Percentiles rank a stretch among this genome's conserved stretches.
phyloP scores from a whole-genome alignment of 1,140 invertebrate genomes.

The Drosophila persimilis region DNA sequence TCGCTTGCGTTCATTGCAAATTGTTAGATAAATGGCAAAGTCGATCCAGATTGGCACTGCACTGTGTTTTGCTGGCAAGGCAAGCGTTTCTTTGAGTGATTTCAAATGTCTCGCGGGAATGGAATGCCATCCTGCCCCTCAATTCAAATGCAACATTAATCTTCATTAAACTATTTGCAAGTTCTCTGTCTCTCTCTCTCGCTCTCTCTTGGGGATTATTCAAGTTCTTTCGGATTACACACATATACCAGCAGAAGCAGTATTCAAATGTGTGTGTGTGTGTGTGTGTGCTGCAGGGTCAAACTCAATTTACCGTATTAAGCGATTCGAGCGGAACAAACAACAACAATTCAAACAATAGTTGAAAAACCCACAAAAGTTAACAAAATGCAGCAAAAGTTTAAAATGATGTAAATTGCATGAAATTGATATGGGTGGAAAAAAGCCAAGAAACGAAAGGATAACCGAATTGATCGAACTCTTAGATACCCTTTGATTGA shows the following conservation, averaged over 20 bases:
- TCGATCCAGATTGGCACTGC: constrained; percentile 54
- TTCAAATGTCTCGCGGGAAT: constrained; percentile 27
- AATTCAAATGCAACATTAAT: constrained; percentile 61
- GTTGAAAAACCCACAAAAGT: constrained; percentile 37
- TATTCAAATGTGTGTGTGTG: constrained; percentile 7
- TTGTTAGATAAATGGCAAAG: constrained; percentile 70
- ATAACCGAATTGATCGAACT: too few species aligned
- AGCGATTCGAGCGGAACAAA: constrained; percentile 39
- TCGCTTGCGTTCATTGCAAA: constrained; percentile 40
- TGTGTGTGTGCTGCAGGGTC: constrained; percentile 9
- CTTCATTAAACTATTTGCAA: constrained; percentile 66
- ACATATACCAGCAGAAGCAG: neutral
- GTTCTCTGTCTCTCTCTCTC: neutral
- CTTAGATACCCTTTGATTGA: too few species aligned
- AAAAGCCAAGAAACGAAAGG: neutral
- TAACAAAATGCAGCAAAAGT: constrained; percentile 36
- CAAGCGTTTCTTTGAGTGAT: constrained; percentile 31
- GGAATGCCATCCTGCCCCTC: constrained; percentile 8
- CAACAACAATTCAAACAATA: constrained; percentile 15
- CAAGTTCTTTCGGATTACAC: neutral
- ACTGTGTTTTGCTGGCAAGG: neutral
- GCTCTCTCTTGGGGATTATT: constrained; percentile 22
- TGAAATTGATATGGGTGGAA: constrained; percentile 39
- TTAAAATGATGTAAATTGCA: constrained; percentile 46
- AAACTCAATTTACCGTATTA: constrained; percentile 53